Evolutionary conservation across 2,797 vertebrate genomes (phyloP), one percentile per base, ranked within the genome.

Genomic region (Cossypha polioptera): DNA sequence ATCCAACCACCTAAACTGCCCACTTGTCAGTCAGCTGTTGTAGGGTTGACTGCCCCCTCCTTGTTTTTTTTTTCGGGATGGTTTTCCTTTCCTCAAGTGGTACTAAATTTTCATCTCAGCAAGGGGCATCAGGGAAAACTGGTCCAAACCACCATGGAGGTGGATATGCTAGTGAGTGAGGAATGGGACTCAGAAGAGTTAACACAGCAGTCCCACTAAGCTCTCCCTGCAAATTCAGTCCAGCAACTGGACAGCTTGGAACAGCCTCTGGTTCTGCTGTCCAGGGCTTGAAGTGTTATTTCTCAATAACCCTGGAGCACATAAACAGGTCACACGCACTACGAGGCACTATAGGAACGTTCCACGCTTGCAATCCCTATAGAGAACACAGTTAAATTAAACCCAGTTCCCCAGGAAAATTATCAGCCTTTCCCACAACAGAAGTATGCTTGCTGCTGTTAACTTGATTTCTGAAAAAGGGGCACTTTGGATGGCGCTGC

Each of bases 271-370:
- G 47, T 75, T 73, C 74, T 73, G 75, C 45, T 55, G 36, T 69
- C 73, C 75, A 53, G 71, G 57, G 48, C 80, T 95, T 57, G 35
- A 87, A 95, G 86, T 33, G 80, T 79, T 87, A 45, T 94, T 93
- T 95, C 83, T 88, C 74, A 88, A 69, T 59, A 95, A 79, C 57
- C 13, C 61, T 8, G 54, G 35, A 68, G 78, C 65, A 93, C 16
- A 10, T n/a, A 77, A 86, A 83, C 61, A 75, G 77, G 78, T 65
- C 88, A 77, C 65, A 33, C 4, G 1, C 38, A 13, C 78, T 38
- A 31, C 1, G 0, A 92, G 69, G 48, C 75, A 28, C 83, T 57
- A 50, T 1, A 87, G 75, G 35, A 71, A 33, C 7, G 0, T 35
- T 87, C 65, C 79, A 65, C 0, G 0, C 63, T 74, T 17, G 13